These are phyloP conservation scores for Heliconius hewitsoni DNA, from an alignment of 1,140 invertebrate genomes.

Conservation along the genomic window DNA sequence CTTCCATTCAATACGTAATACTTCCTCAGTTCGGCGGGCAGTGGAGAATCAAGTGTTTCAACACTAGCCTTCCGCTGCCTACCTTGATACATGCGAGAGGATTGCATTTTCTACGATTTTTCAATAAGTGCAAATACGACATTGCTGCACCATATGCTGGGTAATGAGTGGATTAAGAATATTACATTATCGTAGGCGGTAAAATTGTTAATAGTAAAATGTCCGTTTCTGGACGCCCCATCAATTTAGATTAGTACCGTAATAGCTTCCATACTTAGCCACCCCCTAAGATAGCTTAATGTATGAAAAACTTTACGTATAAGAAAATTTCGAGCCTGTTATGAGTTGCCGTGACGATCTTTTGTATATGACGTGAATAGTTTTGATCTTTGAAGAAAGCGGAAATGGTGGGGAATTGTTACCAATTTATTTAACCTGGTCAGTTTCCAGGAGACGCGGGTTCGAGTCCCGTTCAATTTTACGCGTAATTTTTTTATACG, in stretches of 20 bases:
- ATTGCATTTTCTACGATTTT: too few relatives aligned
- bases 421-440: too few relatives aligned
- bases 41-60: too few relatives aligned
- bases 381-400: constrained; percentile 45
- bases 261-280: constrained; percentile 66
- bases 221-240: constrained; percentile 73
- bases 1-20: too few relatives aligned
- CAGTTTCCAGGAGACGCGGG: too few relatives aligned
- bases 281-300: constrained; percentile 72
- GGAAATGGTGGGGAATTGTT: too few relatives aligned
- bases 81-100: too few relatives aligned
- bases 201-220: constrained; percentile 77
- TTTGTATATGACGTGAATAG: constrained; percentile 30
- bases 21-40: too few relatives aligned
- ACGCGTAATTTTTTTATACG: too few relatives aligned
- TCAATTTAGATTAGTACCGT: constrained; percentile 79
- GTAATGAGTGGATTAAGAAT: constrained; percentile 59
- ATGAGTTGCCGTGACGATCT: constrained; percentile 68
- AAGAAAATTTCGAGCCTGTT: constrained; percentile 79
- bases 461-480: too few relatives aligned
- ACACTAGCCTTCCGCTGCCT: too few relatives aligned
- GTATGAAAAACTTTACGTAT: constrained; percentile 76
- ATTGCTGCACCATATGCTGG: constrained; percentile 42
- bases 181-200: constrained; percentile 78
- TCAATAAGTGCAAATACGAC: too few relatives aligned